These are phyloP conservation scores for Anser cygnoides DNA, from an alignment of 2,113 vertebrate genomes.

Conservation along the genomic window DNA sequence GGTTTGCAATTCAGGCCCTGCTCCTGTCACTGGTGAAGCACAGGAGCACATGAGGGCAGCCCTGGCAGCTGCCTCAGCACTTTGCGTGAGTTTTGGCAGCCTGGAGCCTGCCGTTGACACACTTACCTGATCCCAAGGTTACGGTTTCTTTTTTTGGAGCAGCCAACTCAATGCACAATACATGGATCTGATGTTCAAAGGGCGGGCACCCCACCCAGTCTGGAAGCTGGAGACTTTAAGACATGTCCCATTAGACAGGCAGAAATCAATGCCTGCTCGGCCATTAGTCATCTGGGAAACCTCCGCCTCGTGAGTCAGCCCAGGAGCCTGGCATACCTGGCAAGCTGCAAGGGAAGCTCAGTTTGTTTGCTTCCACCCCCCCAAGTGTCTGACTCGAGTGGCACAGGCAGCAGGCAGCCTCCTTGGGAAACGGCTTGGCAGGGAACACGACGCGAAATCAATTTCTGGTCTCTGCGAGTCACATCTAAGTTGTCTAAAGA, in stretches of 20 bases:
- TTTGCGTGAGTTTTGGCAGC: background rate
- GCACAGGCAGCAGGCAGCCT: background rate
- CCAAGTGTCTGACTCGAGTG: background rate
- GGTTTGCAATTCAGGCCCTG: background rate
- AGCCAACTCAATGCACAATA: background rate
- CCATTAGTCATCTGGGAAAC: conserved; percentile 43
- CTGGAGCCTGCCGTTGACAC: background rate
- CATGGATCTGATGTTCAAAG: conserved; percentile 42
- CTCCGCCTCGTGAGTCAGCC: background rate
- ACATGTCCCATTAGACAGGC: background rate
- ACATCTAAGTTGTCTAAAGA: background rate
- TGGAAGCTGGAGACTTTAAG: conserved; percentile 44
- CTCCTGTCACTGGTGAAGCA: background rate
- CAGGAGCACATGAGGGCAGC: accelerated
- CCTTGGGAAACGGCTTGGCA: background rate
- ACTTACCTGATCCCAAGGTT: conserved; percentile 1
- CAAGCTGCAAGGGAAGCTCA: background rate
- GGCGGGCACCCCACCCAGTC: conserved; percentile 31
- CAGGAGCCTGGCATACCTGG: background rate
- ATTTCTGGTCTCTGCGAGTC: background rate
- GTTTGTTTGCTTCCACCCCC: background rate
- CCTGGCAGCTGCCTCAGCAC: background rate
- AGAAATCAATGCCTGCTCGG: conserved; percentile 39
- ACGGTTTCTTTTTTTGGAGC: background rate
- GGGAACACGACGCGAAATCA: accelerated